These are phyloP conservation scores for Perognathus longimembris DNA, from an alignment of 2,113 vertebrate genomes.

Conservation along the genomic window DNA sequence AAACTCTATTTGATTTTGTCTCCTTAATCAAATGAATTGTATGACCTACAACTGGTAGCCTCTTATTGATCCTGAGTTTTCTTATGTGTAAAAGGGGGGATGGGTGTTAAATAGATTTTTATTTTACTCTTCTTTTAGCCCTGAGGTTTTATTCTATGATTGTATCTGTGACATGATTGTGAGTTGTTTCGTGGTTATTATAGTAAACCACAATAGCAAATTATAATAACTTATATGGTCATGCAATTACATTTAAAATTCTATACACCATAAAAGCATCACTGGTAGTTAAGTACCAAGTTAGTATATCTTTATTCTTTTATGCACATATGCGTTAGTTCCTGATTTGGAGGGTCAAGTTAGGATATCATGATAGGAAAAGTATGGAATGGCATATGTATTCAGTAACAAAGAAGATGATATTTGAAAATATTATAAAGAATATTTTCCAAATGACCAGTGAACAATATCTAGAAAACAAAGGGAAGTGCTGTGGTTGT, in stretches of 20 bases:
- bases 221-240: neutral
- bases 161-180: neutral
- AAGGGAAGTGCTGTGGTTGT: neutral
- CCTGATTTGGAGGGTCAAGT: neutral
- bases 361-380: neutral
- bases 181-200: neutral
- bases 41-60: neutral
- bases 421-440: neutral
- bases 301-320: constrained; percentile 25
- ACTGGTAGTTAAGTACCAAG: neutral
- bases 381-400: neutral
- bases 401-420: neutral
- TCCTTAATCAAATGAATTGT: neutral
- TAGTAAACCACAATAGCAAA: neutral
- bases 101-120: neutral
- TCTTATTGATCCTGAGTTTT: constrained; percentile 35
- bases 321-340: neutral
- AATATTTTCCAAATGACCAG: neutral
- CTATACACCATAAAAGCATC: neutral
- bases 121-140: neutral
- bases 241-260: constrained; percentile 7
- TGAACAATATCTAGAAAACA: neutral
- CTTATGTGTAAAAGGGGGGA: neutral
- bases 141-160: neutral
- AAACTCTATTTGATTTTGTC: neutral